Conservation (phyloP, 2,113 vertebrate genomes). For the Gadus macrocephalus region DNA sequence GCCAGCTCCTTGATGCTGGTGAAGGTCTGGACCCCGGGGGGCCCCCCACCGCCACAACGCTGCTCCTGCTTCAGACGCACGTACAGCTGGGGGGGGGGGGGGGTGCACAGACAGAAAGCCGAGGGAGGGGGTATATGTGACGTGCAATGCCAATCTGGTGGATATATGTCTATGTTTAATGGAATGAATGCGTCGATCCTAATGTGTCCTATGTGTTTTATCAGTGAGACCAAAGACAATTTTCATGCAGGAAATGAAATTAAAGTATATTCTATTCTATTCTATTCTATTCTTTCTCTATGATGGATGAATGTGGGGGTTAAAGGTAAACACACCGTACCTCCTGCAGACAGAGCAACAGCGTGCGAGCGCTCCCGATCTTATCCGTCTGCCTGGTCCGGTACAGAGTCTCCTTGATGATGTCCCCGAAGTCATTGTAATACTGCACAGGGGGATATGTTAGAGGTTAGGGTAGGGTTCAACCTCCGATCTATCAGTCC, state of each 20-base stretch:
- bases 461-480: no score
- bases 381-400: slow-evolving; percentile 79
- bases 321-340: slow-evolving; percentile 50
- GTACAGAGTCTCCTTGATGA: slow-evolving; percentile 85
- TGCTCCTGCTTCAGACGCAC: slow-evolving; percentile 73
- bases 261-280: neutral
- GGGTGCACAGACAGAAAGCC: neutral
- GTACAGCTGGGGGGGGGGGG: slow-evolving; percentile 73
- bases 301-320: neutral
- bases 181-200: neutral
- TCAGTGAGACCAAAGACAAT: no score
- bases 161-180: neutral
- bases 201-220: neutral
- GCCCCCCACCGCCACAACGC: slow-evolving; percentile 50
- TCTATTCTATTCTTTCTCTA: neutral
- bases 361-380: slow-evolving; percentile 77
- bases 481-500: no score
- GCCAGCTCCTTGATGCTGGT: slow-evolving; percentile 87
- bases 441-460: slow-evolving; percentile 55
- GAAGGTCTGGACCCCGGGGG: slow-evolving; percentile 76
- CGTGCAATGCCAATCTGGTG: no score
- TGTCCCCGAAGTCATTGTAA: slow-evolving; percentile 85
- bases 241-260: no score
- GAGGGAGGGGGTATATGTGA: no score
- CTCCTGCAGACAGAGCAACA: slow-evolving; percentile 85